A percentile compares a stretch with the other conserved stretches of the same genome.
phyloP scores from a whole-genome alignment of 2,888 invertebrate species.

The Tachystola acroxantha region DNA sequence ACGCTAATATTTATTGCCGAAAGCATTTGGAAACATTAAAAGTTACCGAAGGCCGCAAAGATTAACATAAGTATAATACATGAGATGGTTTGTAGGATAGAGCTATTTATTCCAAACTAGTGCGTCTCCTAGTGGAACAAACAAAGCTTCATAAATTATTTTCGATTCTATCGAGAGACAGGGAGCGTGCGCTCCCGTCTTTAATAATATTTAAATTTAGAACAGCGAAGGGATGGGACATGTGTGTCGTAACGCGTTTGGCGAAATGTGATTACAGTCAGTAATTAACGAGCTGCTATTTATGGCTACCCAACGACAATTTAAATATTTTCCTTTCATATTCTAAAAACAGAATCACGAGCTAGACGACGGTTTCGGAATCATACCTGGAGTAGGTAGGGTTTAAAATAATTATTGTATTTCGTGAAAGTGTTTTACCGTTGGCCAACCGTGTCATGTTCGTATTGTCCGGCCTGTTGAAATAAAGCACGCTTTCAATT shows the following conservation, averaged over 20 bases:
- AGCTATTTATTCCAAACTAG: constrained; percentile 1
- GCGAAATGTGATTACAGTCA: constrained; percentile 76
- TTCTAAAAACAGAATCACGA: constrained; percentile 36
- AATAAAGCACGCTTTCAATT: constrained; percentile 77
- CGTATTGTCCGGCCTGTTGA: constrained; percentile 67
- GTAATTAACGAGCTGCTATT: constrained; percentile 74
- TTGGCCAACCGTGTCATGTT: constrained; percentile 69
- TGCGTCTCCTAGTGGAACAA: constrained; percentile 12
- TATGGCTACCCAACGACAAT: constrained; percentile 47
- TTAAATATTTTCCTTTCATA: constrained; percentile 52
- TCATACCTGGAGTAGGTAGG: too few species aligned
- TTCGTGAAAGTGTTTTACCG: constrained; percentile 73
- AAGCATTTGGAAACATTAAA: too few species aligned
- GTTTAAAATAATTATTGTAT: constrained; percentile 63
- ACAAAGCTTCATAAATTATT: constrained; percentile 65
- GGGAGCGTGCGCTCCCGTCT: constrained; percentile 67
- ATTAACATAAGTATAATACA: too few species aligned
- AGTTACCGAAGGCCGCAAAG: too few species aligned
- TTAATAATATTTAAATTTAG: constrained; percentile 73
- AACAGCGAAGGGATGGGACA: constrained; percentile 77
- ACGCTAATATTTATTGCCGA: too few species aligned
- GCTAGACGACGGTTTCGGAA: constrained; percentile 39
- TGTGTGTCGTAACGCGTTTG: constrained; percentile 75
- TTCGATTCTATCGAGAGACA: constrained; percentile 60
- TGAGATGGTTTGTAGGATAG: too few species aligned